Conservation (phyloP, 1,140 invertebrate species). For the Drosophila insularis region DNA sequence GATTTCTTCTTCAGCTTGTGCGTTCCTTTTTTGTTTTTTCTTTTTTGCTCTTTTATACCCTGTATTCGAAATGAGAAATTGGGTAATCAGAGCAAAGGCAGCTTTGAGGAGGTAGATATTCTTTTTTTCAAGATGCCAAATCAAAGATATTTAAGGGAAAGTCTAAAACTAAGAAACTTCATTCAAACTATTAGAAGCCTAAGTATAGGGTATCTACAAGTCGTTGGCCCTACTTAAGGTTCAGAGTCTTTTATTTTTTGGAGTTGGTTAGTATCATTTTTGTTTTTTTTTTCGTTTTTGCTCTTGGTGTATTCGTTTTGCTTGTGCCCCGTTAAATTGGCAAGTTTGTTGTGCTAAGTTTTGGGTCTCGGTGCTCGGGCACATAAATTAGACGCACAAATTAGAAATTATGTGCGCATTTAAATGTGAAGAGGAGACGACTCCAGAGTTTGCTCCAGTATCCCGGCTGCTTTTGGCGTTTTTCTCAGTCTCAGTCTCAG, state of each 20-base stretch:
- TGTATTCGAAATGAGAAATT: background rate
- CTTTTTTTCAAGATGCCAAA: too few relatives aligned
- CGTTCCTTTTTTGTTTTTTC: slow-evolving; percentile 16
- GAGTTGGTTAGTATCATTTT: slow-evolving; percentile 9
- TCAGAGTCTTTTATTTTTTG: slow-evolving; percentile 8
- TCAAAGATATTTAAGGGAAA: too few relatives aligned
- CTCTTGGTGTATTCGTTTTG: slow-evolving; percentile 30
- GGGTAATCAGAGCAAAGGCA: too few relatives aligned
- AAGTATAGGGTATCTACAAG: background rate
- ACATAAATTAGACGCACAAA: slow-evolving; percentile 80
- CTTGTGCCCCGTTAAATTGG: slow-evolving; percentile 75
- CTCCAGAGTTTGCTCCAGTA: slow-evolving; percentile 14
- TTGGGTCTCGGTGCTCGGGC: slow-evolving; percentile 61
- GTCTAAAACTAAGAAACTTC: too few relatives aligned
- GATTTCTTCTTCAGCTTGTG: slow-evolving; percentile 31
- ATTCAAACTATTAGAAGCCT: too few relatives aligned
- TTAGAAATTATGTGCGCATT: slow-evolving; percentile 82
- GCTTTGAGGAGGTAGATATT: too few relatives aligned
- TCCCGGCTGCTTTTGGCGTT: background rate
- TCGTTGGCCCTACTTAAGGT: slow-evolving; percentile 15
- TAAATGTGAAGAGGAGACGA: slow-evolving; percentile 76
- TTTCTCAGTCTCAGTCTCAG: too few relatives aligned
- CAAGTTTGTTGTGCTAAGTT: slow-evolving; percentile 81
- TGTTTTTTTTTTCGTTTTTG: too few relatives aligned
- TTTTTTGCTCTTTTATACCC: slow-evolving; percentile 18